A percentile compares a stretch with the other conserved stretches of the same genome.
phyloP scores from a whole-genome alignment of 2,797 vertebrate genomes.

The Iguana delicatissima region DNA sequence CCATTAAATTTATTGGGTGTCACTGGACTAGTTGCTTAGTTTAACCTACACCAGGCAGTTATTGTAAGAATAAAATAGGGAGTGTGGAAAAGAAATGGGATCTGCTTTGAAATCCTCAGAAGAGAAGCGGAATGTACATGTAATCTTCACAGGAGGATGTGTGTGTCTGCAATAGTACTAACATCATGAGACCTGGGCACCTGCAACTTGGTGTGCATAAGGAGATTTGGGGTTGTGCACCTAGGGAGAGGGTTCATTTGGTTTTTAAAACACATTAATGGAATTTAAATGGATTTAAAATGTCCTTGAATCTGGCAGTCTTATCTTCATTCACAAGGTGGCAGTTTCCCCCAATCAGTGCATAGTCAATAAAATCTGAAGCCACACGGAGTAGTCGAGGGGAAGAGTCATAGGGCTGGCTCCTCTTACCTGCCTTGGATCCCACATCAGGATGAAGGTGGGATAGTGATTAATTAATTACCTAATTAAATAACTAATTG shows the following conservation, averaged over 20 bases:
- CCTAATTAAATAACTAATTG: no score
- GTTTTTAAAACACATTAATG: no score
- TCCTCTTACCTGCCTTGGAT: not conserved
- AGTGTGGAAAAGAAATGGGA: not conserved
- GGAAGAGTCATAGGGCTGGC: not conserved
- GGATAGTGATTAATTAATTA: no score
- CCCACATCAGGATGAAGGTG: not conserved
- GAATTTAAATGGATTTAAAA: not conserved
- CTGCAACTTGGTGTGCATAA: not conserved
- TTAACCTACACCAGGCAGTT: not conserved
- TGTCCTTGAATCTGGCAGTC: not conserved
- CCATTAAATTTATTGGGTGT: not conserved
- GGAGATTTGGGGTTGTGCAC: no score
- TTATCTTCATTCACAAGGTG: not conserved
- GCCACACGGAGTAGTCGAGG: not conserved
- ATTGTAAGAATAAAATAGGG: not conserved
- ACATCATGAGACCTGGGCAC: not conserved
- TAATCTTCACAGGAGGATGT: not conserved
- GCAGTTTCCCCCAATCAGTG: not conserved
- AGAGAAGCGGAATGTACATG: not conserved
- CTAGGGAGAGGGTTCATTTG: no score
- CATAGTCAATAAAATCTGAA: not conserved
- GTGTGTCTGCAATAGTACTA: not conserved
- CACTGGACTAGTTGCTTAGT: not conserved
- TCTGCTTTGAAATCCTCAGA: not conserved